Evolutionary conservation across 2,888 invertebrate species (phyloP).

Genomic region (Eupithecia dodoneata): DNA sequence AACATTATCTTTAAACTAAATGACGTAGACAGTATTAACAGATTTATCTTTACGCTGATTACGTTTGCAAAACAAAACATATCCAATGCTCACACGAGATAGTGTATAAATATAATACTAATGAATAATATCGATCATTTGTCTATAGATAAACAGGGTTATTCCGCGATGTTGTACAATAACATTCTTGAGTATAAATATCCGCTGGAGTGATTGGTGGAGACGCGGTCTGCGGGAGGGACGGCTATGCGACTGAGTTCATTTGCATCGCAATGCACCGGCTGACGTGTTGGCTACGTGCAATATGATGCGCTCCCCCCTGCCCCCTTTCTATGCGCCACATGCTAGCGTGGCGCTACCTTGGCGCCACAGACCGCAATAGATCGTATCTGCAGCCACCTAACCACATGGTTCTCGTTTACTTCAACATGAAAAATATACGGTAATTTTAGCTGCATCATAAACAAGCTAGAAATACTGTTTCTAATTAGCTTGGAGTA

Average conservation of each 20-base stretch:
- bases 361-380: constrained; percentile 38
- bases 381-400: constrained; percentile 30
- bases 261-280: constrained; percentile 71
- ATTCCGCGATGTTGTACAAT: constrained; percentile 66
- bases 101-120: not conserved
- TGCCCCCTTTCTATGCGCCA: constrained; percentile 34
- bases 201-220: constrained; percentile 59
- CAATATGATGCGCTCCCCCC: constrained; percentile 33
- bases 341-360: constrained; percentile 34
- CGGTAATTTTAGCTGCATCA: constrained; percentile 11
- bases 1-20: constrained; percentile 1
- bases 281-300: constrained; percentile 45
- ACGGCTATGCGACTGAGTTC: constrained; percentile 60
- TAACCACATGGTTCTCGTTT: constrained; percentile 24
- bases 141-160: constrained; percentile 51
- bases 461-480: constrained; percentile 7
- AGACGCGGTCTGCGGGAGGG: constrained; percentile 52
- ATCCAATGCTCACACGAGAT: constrained; percentile 21
- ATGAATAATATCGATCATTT: constrained; percentile 26
- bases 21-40: constrained; percentile 9
- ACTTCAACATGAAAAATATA: constrained; percentile 15
- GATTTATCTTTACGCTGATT: constrained; percentile 10
- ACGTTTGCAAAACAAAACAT: constrained; percentile 19
- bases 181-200: constrained; percentile 78
- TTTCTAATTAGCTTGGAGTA: not conserved